Conservation (phyloP, 1,140 invertebrate genomes). For the Homalodisca vitripennis region DNA sequence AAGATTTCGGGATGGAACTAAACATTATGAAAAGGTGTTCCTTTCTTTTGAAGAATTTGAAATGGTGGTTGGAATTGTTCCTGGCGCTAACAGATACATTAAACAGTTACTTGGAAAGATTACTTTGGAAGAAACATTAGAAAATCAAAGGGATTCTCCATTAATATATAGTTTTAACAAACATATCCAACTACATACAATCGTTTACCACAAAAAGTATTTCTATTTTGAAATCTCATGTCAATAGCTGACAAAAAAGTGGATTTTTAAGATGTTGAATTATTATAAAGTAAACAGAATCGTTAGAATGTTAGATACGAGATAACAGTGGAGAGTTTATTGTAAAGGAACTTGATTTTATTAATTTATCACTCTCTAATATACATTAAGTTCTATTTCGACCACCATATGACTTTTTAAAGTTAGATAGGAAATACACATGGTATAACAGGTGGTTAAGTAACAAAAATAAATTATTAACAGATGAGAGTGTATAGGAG, state of each 20-base stretch:
- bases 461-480: too few relatives aligned
- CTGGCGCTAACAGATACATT: not conserved
- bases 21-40: not conserved
- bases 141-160: not conserved
- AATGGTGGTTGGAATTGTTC: not conserved
- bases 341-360: not conserved
- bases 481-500: too few relatives aligned
- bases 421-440: not conserved
- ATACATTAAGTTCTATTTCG: not conserved
- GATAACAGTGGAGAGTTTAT: not conserved
- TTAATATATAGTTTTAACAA: not conserved
- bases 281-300: not conserved
- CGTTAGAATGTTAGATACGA: not conserved
- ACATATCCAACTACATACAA: not conserved
- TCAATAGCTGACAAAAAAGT: not conserved
- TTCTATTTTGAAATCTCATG: not conserved
- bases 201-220: not conserved
- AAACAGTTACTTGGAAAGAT: conserved; percentile 1
- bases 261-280: not conserved
- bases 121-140: not conserved
- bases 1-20: not conserved
- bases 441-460: too few relatives aligned
- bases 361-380: not conserved
- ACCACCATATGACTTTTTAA: not conserved
- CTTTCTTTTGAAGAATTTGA: not conserved